Percentiles rank a stretch among this genome's conserved stretches.
These are phyloP conservation scores for Toxotes lorentzi DNA, from an alignment of 2,797 vertebrate species.

Conservation along the genomic window DNA sequence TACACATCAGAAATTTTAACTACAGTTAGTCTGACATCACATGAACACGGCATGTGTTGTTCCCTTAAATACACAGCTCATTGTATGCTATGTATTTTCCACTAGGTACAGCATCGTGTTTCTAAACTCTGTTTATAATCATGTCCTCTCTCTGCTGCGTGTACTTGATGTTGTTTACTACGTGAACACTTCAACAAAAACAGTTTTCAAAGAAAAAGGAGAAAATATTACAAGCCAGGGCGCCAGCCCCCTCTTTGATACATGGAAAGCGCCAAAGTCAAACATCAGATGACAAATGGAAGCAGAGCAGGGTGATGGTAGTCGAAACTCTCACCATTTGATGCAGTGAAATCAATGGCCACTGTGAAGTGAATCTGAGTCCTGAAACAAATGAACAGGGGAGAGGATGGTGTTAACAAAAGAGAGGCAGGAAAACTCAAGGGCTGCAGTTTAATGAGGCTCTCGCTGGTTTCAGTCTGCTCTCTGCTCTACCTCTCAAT, in stretches of 20 bases:
- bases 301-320: slow-evolving; percentile 21
- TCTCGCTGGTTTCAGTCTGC: slow-evolving; percentile 50
- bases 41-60: background rate
- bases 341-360: slow-evolving; percentile 98
- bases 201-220: background rate
- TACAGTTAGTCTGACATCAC: background rate
- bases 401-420: slow-evolving; percentile 62
- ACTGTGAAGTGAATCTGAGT: slow-evolving; percentile 99
- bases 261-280: slow-evolving; percentile 37
- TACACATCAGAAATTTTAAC: background rate
- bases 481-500: slow-evolving; percentile 50
- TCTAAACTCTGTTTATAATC: background rate
- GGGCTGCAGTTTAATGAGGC: slow-evolving; percentile 61
- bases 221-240: slow-evolving; percentile 10
- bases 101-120: background rate
- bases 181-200: background rate
- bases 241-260: slow-evolving; percentile 30
- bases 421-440: slow-evolving; percentile 45
- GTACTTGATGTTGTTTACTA: background rate
- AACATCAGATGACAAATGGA: slow-evolving; percentile 50
- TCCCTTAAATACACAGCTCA: background rate
- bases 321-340: slow-evolving; percentile 90
- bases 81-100: background rate
- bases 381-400: slow-evolving; percentile 81
- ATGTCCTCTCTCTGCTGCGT: background rate